Base-by-base conservation (phyloP, 2,888 invertebrate genomes). In the Lamellibrachia satsuma region DNA sequence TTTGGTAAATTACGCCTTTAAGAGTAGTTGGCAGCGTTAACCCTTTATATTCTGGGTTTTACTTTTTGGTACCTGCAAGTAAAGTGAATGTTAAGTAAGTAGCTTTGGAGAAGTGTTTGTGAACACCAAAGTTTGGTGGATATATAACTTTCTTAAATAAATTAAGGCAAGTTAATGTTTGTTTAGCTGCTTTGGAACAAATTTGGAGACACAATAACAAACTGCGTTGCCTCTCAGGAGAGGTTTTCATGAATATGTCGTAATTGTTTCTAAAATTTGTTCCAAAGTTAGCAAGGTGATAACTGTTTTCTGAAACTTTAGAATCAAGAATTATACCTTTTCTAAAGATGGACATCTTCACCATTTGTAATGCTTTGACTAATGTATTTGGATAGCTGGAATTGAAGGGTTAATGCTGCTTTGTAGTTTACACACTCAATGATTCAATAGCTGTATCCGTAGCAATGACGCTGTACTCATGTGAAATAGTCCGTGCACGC, bases 1-100 rank as follows among this genome's bases (percentile, higher is more conserved):
- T 75, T 22, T 75, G 75, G 75, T 75, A 75, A 75, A 75, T 75
- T 75, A 75, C n/a, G 15, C 75, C 75, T 75, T 75, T 75, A 75
- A 75, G 75, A 75, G 75, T 15, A 75, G 75, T 75, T 75, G 75
- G 75, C 15, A 22, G 75, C 75, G 22, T 22, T 75, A 75, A 75
- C 75, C 75, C 60, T 60, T 60, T 60, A 39, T 60, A 60, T 15
- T 60, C 60, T 75, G 75, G 4, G n/a, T 75, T 22, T 15, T 15
- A 75, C 15, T 75, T 75, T 11, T 75, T 11, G 75, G 6, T 22
- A 75, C n/a, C n/a, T 75, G 75, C 75, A 75, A 75, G 6, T 22
- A 75, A 55, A 55, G 55, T 55, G 55, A 55, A 22, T 75, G 22
- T 75, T 75, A 22, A 75, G 3, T 75, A 22, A n/a, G 3, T 75